Percentiles rank a stretch among this genome's conserved stretches.
These are phyloP conservation scores for Furnarius figulus DNA, from an alignment of 2,113 vertebrate genomes.

Conservation along the genomic window DNA sequence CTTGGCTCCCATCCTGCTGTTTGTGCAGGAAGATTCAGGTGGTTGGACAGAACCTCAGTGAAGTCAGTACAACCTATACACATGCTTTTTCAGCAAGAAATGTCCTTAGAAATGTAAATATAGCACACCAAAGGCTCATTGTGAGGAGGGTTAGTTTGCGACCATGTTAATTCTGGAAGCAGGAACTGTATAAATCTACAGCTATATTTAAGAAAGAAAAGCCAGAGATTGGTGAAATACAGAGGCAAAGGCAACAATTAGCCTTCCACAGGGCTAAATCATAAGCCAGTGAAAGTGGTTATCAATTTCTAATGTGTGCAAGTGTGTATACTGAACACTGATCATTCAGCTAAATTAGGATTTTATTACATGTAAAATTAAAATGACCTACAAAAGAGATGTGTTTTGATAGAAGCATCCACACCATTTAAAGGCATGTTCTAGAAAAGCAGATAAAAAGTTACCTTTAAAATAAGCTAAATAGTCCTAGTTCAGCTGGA, in stretches of 20 bases:
- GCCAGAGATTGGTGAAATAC: neutral
- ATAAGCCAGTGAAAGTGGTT: neutral
- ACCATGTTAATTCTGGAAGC: neutral
- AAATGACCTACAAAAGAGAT: neutral
- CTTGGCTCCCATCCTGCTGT: neutral
- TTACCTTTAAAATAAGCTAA: neutral
- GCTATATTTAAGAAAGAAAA: neutral
- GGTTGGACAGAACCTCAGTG: neutral
- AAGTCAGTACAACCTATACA: neutral
- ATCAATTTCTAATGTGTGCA: neutral
- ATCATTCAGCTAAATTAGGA: neutral
- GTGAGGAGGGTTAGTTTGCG: neutral
- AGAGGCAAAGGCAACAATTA: neutral
- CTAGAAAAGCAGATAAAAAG: neutral
- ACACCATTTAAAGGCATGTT: neutral
- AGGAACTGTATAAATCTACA: neutral
- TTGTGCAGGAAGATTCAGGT: neutral
- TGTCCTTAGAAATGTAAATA: neutral
- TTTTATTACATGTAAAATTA: neutral
- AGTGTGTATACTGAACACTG: neutral
- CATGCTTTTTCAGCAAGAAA: neutral
- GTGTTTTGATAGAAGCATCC: neutral
- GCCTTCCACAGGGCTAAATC: neutral
- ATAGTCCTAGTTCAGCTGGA: neutral
- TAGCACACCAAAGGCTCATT: neutral